Conservation (phyloP, 2,888 invertebrate species). For the Noctua fimbriata region DNA sequence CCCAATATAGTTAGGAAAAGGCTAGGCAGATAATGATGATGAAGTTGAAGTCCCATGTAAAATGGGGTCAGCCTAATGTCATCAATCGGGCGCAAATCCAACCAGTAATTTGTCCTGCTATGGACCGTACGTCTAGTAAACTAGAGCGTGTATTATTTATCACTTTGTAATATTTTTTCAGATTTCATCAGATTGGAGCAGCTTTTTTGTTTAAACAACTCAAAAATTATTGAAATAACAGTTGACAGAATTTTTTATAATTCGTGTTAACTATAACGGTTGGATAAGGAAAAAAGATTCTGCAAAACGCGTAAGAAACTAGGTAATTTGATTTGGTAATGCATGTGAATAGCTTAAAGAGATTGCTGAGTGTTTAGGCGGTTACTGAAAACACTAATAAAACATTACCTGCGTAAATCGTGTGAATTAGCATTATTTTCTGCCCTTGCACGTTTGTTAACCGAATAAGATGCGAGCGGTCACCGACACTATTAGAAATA, state of each 20-base stretch:
- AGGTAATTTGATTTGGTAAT: conserved; percentile 5
- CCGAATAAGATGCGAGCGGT: conserved; percentile 9
- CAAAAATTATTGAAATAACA: neutral
- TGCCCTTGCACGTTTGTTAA: conserved; percentile 14
- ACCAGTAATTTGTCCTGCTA: neutral
- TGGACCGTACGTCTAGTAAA: neutral
- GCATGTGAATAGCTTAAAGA: neutral
- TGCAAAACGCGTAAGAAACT: neutral
- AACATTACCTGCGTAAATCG: neutral
- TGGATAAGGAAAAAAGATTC: conserved; percentile 9
- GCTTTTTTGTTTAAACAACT: neutral
- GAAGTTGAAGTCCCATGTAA: neutral
- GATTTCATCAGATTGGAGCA: neutral
- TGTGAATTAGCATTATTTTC: neutral
- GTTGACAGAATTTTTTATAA: neutral
- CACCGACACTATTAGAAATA: conserved; percentile 37
- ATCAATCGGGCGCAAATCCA: neutral
- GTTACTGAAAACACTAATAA: neutral
- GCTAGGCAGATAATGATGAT: no score
- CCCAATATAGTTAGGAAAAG: no score
- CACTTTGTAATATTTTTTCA: neutral
- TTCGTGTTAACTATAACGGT: neutral
- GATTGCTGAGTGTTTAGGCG: neutral
- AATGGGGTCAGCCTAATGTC: neutral
- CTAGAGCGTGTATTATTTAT: neutral